Conservation (phyloP, 2,113 vertebrate genomes). For the Gyps fulvus region DNA sequence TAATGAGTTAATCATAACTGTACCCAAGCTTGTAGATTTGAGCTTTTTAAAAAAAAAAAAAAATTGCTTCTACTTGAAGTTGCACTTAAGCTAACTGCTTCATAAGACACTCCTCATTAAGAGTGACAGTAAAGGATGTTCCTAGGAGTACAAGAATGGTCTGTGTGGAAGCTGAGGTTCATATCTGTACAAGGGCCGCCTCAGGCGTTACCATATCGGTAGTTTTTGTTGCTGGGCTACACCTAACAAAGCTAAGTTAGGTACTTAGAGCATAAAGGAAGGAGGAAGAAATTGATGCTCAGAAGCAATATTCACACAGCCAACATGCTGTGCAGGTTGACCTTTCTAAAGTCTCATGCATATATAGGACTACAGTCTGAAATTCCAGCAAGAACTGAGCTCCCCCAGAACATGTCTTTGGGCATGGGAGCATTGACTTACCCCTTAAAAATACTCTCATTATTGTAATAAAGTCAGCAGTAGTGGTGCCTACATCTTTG, state of each 20-base stretch:
- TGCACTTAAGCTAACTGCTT: background rate
- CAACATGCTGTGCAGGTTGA: accelerated
- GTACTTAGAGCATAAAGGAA: background rate
- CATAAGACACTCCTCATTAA: background rate
- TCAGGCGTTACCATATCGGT: background rate
- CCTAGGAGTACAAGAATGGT: background rate
- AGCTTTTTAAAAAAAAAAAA: background rate
- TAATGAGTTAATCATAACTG: background rate
- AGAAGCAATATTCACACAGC: background rate
- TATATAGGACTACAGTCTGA: background rate
- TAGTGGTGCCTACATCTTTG: background rate
- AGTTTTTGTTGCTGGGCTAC: background rate
- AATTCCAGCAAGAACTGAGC: background rate
- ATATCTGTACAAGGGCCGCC: background rate
- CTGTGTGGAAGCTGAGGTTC: background rate
- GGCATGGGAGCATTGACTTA: background rate
- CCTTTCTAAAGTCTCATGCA: background rate
- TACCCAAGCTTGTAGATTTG: background rate
- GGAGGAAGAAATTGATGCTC: background rate
- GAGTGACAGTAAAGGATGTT: background rate
- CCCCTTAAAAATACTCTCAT: background rate
- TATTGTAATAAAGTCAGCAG: background rate
- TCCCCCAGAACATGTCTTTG: background rate
- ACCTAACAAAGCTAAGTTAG: background rate
- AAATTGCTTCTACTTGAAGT: background rate